phyloP scores from a whole-genome alignment of 2,113 vertebrate species.

The Galeopterus variegatus region DNA sequence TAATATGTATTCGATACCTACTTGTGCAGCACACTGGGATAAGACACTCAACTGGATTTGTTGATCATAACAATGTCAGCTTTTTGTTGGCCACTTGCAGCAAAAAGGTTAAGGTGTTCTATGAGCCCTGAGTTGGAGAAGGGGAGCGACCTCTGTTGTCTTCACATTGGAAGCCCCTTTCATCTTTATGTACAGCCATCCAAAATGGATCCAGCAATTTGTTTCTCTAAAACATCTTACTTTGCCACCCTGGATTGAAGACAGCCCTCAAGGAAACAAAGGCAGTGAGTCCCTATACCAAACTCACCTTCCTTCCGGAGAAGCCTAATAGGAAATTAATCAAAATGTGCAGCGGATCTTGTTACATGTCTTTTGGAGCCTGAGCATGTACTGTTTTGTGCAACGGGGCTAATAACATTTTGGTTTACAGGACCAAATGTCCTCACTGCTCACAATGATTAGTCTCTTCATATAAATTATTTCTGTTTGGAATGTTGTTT shows the following conservation, averaged over 20 bases:
- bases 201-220: neutral
- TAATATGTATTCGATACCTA: neutral
- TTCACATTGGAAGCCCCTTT: neutral
- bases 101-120: neutral
- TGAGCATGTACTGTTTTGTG: neutral
- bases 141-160: neutral
- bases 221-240: neutral
- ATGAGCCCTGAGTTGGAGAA: neutral
- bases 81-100: neutral
- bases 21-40: neutral
- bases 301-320: constrained; percentile 28
- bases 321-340: constrained; percentile 61
- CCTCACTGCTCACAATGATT: constrained; percentile 14
- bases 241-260: neutral
- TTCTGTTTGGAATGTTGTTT: constrained; percentile 47
- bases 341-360: constrained; percentile 7
- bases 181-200: neutral
- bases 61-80: neutral
- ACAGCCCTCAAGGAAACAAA: neutral
- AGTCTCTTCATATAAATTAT: constrained; percentile 53
- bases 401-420: constrained; percentile 24
- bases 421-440: constrained; percentile 27
- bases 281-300: neutral
- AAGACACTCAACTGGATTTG: neutral
- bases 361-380: constrained; percentile 12